A percentile compares a stretch with the other conserved stretches of the same genome.
These are phyloP conservation scores for Unio pictorum DNA, from an alignment of 2,888 invertebrate genomes.

Conservation along the genomic window DNA sequence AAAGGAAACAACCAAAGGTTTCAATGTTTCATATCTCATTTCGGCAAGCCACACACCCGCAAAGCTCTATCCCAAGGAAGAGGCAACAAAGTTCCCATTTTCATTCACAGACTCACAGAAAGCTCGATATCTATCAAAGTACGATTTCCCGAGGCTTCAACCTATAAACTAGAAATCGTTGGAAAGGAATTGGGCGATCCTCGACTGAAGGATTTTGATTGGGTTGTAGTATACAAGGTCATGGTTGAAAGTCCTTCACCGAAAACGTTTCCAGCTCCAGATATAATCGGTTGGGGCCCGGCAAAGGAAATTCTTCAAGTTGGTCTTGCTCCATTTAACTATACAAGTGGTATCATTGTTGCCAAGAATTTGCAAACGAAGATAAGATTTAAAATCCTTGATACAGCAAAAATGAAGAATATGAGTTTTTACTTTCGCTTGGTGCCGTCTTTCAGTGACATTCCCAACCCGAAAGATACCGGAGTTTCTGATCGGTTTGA, in stretches of 20 bases:
- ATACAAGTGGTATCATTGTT: slow-evolving; percentile 33
- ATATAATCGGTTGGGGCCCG: slow-evolving; percentile 65
- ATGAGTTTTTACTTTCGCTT: slow-evolving; percentile 39
- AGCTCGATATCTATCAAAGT: slow-evolving; percentile 44
- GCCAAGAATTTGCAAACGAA: slow-evolving; percentile 35
- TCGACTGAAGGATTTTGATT: slow-evolving; percentile 47
- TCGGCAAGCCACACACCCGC: slow-evolving; percentile 38
- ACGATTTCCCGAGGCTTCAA: slow-evolving; percentile 53
- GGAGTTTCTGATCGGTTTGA: slow-evolving; percentile 33
- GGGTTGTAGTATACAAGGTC: slow-evolving; percentile 54
- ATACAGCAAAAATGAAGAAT: slow-evolving; percentile 28
- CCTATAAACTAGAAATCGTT: slow-evolving; percentile 61
- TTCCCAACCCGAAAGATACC: slow-evolving; percentile 27
- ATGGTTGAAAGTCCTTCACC: slow-evolving; percentile 40
- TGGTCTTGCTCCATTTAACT: slow-evolving; percentile 38
- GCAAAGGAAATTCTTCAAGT: slow-evolving; percentile 36
- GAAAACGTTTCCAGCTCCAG: slow-evolving; percentile 56
- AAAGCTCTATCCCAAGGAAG: slow-evolving; percentile 35
- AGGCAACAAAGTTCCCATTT: slow-evolving; percentile 37
- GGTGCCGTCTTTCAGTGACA: slow-evolving; percentile 34
- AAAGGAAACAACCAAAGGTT: slow-evolving; percentile 41
- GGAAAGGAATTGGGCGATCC: slow-evolving; percentile 48
- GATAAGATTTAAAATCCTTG: slow-evolving; percentile 32
- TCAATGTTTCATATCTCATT: slow-evolving; percentile 52
- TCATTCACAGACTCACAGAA: slow-evolving; percentile 46